Base-by-base conservation (phyloP, 1,140 invertebrate species). In the Psilanteris sp. region DNA sequence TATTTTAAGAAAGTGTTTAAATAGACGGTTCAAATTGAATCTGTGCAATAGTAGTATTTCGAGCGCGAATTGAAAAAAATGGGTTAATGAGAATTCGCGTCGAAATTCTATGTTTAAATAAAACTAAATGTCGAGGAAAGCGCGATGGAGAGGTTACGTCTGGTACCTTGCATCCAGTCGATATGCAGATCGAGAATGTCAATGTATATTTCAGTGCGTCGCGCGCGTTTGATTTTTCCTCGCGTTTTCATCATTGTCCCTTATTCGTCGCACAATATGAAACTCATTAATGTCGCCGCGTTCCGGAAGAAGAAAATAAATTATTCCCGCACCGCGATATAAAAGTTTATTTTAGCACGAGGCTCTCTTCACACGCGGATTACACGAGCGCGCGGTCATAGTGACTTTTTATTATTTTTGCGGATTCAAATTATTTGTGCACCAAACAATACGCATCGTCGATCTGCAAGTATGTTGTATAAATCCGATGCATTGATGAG, bases 41-140 rank as follows among this genome's bases (percentile, higher is more conserved):
- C 29, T 48, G n/a, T 11, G 41, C 15, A 27, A 20, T 48, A 29
- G 41, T 24, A 32, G n/a, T 43, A 43, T 43, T 18, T 6, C 31
- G 9, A 55, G 13, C 24, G 34, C 24, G 11, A 34, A 34, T 59
- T 44, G 8, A 44, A 44, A 26, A 29, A 59, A 59, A 59, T 34
- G 13, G 37, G 54, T 59, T 46, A 59, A 59, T 59, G 29, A 24
- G 2, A 29, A 18, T 20, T 44, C 9, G 37, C 13, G 13, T 59
- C 15, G 10, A 32, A 59, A 36, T 34, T 59, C 46, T 44, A 34
- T 24, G 27, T 59, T 34, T 34, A 11, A 55, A 55, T 55, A 5
- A 29, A 55, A 39, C 5, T 36, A 24, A 36, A 36, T 52, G 29
- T 22, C 22, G 16, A 32, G 22, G 15, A 48, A 48, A n/a, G n/a